Percentiles rank a stretch among this genome's conserved stretches.
Conservation (phyloP, 2,113 vertebrate genomes). For the Tyrannus savana region DNA sequence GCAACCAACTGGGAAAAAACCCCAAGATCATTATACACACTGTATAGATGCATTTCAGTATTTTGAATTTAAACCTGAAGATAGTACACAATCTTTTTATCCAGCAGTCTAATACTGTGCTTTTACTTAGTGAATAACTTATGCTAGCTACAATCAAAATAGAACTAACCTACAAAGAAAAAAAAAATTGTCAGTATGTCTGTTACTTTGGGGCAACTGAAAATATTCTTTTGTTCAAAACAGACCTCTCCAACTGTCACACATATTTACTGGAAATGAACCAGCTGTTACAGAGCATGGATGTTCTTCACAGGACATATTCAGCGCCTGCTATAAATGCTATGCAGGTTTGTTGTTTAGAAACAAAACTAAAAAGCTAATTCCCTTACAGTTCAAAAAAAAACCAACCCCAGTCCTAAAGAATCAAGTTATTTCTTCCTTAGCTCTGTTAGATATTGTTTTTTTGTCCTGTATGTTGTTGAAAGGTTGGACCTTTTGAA, state of each 20-base stretch:
- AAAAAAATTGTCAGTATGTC: neutral
- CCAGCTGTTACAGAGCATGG: conserved; percentile 95
- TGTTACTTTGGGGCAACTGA: conserved; percentile 4
- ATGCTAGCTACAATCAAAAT: neutral
- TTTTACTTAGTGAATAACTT: neutral
- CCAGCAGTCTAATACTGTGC: neutral
- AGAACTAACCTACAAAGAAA: neutral
- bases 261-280: conserved; percentile 89
- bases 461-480: conserved; percentile 55
- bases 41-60: neutral
- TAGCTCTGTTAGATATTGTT: neutral
- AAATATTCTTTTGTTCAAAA: conserved; percentile 9
- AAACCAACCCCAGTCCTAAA: neutral
- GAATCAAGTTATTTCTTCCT: neutral
- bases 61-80: neutral
- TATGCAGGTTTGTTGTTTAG: conserved; percentile 84
- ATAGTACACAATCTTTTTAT: neutral
- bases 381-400: neutral
- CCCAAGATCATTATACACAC: neutral
- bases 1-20: neutral
- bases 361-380: neutral
- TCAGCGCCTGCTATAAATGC: conserved; percentile 95
- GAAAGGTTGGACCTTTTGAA: conserved; percentile 88
- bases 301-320: conserved; percentile 93
- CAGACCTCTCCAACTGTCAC: conserved; percentile 92